phyloP scores from a whole-genome alignment of 2,797 vertebrate species.

The Salarias fasciatus region DNA sequence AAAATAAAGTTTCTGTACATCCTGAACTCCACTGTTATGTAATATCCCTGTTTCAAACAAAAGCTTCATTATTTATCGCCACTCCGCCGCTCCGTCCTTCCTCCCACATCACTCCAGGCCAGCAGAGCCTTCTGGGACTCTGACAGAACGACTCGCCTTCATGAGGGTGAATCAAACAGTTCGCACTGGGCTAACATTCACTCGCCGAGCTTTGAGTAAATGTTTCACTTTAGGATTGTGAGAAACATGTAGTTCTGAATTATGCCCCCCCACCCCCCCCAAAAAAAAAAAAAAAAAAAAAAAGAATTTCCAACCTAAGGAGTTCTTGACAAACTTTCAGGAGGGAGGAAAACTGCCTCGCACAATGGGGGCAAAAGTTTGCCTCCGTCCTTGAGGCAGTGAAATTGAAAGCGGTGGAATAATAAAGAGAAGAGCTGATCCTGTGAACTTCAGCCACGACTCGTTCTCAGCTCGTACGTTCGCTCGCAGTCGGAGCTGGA shows the following conservation, averaged over 20 bases:
- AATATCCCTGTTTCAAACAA: neutral
- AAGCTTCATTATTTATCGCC: constrained; percentile 11
- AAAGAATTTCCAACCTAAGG: neutral
- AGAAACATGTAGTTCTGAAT: neutral
- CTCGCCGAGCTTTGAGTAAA: constrained; percentile 5
- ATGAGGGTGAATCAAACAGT: neutral
- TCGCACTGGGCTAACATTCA: constrained; percentile 1
- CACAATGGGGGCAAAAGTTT: too few species aligned
- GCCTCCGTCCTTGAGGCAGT: constrained; percentile 40
- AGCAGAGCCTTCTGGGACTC: neutral
- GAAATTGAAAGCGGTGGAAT: constrained; percentile 20
- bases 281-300: neutral
- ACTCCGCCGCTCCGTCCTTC: constrained; percentile 8
- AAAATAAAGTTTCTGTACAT: neutral
- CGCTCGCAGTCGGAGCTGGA: constrained; percentile 33
- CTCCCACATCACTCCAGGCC: neutral
- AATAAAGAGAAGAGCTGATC: constrained; percentile 23
- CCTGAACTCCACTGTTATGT: neutral
- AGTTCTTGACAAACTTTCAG: neutral
- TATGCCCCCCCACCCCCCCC: too few species aligned
- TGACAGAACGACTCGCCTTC: too few species aligned
- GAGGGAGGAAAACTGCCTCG: neutral
- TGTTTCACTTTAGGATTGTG: neutral
- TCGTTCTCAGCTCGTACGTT: constrained; percentile 24
- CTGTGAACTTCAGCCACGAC: constrained; percentile 28